These are phyloP conservation scores for Copidosoma floridanum DNA, from an alignment of 1,140 invertebrate species.

Conservation along the genomic window DNA sequence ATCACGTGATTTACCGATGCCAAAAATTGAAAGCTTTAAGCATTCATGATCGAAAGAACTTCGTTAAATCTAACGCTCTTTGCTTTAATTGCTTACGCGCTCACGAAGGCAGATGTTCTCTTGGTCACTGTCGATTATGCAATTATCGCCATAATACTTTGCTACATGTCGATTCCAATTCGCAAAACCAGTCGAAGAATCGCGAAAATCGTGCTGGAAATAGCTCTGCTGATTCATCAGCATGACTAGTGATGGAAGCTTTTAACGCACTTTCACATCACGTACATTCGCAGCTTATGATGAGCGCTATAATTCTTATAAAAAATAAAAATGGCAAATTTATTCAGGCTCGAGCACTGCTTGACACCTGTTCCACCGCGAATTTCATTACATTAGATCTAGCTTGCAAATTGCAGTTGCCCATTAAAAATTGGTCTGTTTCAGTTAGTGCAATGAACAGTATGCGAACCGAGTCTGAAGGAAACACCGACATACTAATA, in stretches of 20 bases:
- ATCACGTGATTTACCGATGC: neutral
- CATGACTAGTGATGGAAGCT: neutral
- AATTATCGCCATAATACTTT: neutral
- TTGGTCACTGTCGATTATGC: too few species aligned
- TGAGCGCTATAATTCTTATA: too few species aligned
- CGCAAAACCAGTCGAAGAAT: neutral
- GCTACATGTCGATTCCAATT: neutral
- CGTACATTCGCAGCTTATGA: too few species aligned
- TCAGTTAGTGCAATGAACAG: neutral
- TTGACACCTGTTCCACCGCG: conserved; percentile 2
- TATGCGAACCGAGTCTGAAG: too few species aligned
- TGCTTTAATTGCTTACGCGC: too few species aligned
- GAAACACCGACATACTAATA: too few species aligned
- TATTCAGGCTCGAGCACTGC: neutral
- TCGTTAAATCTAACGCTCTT: too few species aligned
- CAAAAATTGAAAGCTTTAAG: neutral
- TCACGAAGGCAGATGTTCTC: too few species aligned
- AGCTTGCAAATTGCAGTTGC: neutral
- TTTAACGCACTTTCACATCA: neutral
- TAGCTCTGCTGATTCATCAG: neutral
- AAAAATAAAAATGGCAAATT: neutral
- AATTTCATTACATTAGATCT: neutral
- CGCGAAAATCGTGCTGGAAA: too few species aligned
- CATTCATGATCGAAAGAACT: neutral
- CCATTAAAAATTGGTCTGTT: neutral